Conservation (phyloP, 1,140 invertebrate species). For the Hypothenemus hampei region DNA sequence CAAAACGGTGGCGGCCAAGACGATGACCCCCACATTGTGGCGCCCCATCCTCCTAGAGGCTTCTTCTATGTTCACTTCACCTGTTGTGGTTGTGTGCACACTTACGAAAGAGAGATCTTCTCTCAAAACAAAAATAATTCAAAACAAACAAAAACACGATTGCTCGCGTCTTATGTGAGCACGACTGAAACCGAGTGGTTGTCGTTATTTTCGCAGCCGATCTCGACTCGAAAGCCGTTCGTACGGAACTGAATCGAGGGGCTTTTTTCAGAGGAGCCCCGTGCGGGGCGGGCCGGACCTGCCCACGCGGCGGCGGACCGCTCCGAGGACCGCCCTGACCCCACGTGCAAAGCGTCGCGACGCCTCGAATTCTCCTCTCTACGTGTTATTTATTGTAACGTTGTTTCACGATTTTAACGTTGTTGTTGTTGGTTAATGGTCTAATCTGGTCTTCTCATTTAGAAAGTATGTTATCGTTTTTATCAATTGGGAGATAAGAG, state of each 20-base stretch:
- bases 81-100: too few relatives aligned
- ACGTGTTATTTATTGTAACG: too few relatives aligned
- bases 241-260: slow-evolving; percentile 10
- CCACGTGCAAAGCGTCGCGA: slow-evolving; percentile 14
- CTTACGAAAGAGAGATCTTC: too few relatives aligned
- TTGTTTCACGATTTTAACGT: too few relatives aligned
- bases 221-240: slow-evolving; percentile 3
- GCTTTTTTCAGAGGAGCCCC: slow-evolving; percentile 2
- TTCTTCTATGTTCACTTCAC: slow-evolving; percentile 1
- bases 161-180: not conserved
- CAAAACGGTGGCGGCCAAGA: slow-evolving; percentile 6
- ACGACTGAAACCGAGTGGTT: too few relatives aligned
- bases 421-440: not conserved
- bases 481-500: too few relatives aligned
- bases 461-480: too few relatives aligned
- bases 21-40: slow-evolving; percentile 8
- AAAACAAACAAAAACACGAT: too few relatives aligned
- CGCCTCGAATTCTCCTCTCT: too few relatives aligned
- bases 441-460: too few relatives aligned
- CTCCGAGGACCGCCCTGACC: not conserved
- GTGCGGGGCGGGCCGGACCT: slow-evolving; percentile 10
- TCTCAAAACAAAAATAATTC: too few relatives aligned
- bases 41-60: slow-evolving; percentile 1
- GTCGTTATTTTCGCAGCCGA: too few relatives aligned
- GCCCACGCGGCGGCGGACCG: slow-evolving; percentile 10